These are phyloP conservation scores for Bedellia somnulentella DNA, from an alignment of 2,888 invertebrate species.

Conservation along the genomic window DNA sequence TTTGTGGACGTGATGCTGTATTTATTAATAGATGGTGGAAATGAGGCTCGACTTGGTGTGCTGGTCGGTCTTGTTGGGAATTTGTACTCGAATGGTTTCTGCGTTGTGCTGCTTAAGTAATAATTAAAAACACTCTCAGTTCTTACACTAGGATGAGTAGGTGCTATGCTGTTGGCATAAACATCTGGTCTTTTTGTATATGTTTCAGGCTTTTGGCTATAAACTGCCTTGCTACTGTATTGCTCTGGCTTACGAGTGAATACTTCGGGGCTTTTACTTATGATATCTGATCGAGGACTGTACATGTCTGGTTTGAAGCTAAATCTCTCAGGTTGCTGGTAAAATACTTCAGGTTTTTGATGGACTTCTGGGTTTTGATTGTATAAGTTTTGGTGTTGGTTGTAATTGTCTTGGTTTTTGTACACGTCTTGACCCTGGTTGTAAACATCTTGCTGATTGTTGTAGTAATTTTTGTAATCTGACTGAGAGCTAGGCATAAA, in stretches of 20 bases:
- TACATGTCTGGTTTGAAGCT: too few relatives aligned
- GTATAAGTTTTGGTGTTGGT: neutral
- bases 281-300: too few relatives aligned
- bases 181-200: constrained; percentile 13
- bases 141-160: constrained; percentile 9
- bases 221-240: constrained; percentile 15
- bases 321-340: too few relatives aligned
- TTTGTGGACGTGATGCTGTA: constrained; percentile 53
- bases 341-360: too few relatives aligned
- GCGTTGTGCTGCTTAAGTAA: constrained; percentile 16
- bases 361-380: neutral
- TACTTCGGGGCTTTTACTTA: too few relatives aligned
- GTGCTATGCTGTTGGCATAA: constrained; percentile 1
- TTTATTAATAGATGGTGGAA: constrained; percentile 32
- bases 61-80: constrained; percentile 23
- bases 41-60: constrained; percentile 18
- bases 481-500: constrained; percentile 33
- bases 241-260: constrained; percentile 11
- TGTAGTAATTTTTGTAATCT: constrained; percentile 22
- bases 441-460: too few relatives aligned
- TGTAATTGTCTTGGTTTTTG: too few relatives aligned
- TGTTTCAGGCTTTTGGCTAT: too few relatives aligned
- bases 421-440: too few relatives aligned
- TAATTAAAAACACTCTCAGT: constrained; percentile 18
- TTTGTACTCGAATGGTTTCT: constrained; percentile 19